Percentiles rank a stretch among this genome's conserved stretches.
Evolutionary conservation across 2,888 invertebrate species (phyloP).

Genomic region (Amorpha juglandis): DNA sequence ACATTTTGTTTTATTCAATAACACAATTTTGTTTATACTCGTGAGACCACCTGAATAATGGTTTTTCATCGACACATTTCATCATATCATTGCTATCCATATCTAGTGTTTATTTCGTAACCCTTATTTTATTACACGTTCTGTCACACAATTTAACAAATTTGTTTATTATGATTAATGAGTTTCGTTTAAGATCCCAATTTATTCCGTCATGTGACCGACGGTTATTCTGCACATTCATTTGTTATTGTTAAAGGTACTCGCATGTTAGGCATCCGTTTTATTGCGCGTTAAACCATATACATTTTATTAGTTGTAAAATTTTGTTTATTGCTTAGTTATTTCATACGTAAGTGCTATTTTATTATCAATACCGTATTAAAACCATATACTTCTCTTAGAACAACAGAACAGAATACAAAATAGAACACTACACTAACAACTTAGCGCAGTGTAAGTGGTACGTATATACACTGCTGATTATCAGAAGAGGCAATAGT

Average conservation of each 20-base stretch:
- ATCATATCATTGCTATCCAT: background rate
- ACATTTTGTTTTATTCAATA: too few species aligned
- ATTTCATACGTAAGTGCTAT: background rate
- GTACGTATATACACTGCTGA: too few species aligned
- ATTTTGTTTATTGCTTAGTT: conserved; percentile 3
- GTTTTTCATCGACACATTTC: too few species aligned
- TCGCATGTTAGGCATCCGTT: background rate
- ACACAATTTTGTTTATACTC: too few species aligned
- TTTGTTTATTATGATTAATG: conserved; percentile 15
- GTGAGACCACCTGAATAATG: too few species aligned
- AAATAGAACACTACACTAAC: too few species aligned
- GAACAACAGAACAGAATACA: too few species aligned
- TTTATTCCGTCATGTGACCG: conserved; percentile 6
- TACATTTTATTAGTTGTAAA: conserved; percentile 4
- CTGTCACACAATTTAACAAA: background rate
- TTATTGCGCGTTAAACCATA: background rate
- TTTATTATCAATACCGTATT: background rate
- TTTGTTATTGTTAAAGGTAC: conserved; percentile 20
- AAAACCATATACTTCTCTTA: too few species aligned
- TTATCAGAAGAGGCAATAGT: too few species aligned
- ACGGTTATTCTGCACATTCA: conserved; percentile 2
- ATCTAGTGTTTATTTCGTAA: background rate
- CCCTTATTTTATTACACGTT: conserved; percentile 13
- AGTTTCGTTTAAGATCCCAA: conserved; percentile 8
- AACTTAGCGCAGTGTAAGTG: too few species aligned